Conservation (phyloP, 1,140 invertebrate species). For the Mycetomoellerius zeteki region DNA sequence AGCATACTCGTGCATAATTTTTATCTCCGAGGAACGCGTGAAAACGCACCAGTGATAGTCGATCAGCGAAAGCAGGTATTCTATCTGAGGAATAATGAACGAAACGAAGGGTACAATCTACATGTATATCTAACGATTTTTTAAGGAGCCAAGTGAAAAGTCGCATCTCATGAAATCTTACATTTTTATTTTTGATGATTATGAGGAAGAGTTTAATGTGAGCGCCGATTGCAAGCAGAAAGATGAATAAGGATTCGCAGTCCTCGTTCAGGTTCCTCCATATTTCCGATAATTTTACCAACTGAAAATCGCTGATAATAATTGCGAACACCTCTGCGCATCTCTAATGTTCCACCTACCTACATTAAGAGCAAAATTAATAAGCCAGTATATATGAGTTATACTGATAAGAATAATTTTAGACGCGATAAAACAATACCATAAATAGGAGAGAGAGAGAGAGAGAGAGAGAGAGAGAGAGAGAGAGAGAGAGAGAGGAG, state of each 20-base stretch:
- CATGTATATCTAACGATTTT: not conserved
- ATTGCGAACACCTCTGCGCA: not conserved
- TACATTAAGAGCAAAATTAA: not conserved
- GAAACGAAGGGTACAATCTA: not conserved
- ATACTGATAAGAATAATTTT: not conserved
- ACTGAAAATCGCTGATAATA: constrained; percentile 31
- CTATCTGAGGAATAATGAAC: not conserved
- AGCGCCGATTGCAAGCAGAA: not conserved
- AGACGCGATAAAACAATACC: not conserved
- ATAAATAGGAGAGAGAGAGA: no score
- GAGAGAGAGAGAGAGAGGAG: no score
- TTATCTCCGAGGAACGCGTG: constrained; percentile 4
- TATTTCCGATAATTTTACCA: not conserved
- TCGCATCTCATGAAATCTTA: not conserved
- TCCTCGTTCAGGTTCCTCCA: not conserved
- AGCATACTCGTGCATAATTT: constrained; percentile 38
- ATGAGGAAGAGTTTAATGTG: not conserved
- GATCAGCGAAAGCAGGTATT: constrained; percentile 10
- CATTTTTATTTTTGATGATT: constrained; percentile 10
- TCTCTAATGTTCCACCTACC: not conserved
- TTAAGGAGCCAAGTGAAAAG: not conserved
- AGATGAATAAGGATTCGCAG: constrained; percentile 18
- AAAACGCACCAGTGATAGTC: constrained; percentile 37
- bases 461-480: no score
- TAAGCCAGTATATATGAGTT: not conserved